phyloP scores from a whole-genome alignment of 2,113 vertebrate genomes.

The Zootoca vivipara region DNA sequence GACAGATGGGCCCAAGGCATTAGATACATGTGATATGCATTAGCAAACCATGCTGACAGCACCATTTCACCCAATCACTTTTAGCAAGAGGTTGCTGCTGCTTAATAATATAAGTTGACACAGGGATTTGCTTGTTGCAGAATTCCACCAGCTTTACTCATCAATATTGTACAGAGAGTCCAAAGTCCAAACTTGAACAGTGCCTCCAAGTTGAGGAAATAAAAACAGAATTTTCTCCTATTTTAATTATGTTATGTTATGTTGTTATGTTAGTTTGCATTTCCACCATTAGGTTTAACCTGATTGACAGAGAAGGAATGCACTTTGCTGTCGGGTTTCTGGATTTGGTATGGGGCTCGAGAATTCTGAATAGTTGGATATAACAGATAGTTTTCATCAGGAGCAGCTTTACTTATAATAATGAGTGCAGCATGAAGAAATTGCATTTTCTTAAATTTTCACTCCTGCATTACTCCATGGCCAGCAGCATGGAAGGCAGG shows the following conservation, averaged over 20 bases:
- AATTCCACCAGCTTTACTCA: not conserved
- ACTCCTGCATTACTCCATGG: not conserved
- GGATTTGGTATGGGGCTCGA: not conserved
- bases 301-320: not conserved
- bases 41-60: not conserved
- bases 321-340: not conserved
- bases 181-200: not conserved
- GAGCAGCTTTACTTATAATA: not conserved
- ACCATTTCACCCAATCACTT: not conserved
- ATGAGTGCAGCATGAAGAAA: not conserved
- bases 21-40: not conserved
- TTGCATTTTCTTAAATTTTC: not conserved
- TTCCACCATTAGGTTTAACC: not conserved
- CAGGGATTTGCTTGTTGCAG: not conserved
- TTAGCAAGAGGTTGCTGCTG: not conserved
- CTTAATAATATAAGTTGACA: not conserved
- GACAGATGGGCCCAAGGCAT: constrained; percentile 14
- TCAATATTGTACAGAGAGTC: not conserved
- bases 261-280: not conserved
- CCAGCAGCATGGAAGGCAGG: too few species aligned
- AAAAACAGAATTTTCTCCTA: not conserved
- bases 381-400: not conserved
- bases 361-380: not conserved
- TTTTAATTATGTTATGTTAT: not conserved
- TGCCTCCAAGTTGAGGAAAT: not conserved